Conservation (phyloP, 92 coral and sea anemone species). For the Blastomussa wellsi region DNA sequence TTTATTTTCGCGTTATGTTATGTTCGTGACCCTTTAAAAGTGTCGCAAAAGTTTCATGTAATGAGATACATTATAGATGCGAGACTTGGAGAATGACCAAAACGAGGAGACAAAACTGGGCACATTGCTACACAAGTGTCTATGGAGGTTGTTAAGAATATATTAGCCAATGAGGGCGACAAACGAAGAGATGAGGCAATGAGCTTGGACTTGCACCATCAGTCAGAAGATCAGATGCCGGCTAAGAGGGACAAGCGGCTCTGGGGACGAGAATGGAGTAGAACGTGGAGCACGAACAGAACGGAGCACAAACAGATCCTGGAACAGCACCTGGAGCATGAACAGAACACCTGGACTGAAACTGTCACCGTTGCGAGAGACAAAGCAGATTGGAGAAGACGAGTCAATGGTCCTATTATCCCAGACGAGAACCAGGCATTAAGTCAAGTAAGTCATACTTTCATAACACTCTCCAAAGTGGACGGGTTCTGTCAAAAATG, state of each 20-base stretch:
- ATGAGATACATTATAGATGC: not conserved
- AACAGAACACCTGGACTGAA: not conserved
- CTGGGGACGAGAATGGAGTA: constrained; percentile 25
- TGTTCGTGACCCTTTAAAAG: no score
- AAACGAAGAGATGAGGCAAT: constrained; percentile 17
- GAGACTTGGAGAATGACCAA: not conserved
- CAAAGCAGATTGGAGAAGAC: no score
- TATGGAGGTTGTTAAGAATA: constrained; percentile 8
- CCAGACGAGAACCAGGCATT: no score
- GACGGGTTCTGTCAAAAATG: no score
- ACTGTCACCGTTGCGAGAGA: no score
- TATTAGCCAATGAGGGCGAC: constrained; percentile 23
- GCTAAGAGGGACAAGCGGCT: no score
- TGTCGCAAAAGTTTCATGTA: no score
- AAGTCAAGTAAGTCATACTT: no score
- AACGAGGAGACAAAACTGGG: constrained; percentile 1
- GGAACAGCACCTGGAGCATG: not conserved
- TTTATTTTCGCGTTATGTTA: no score
- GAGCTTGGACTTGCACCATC: not conserved
- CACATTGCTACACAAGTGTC: constrained; percentile 15
- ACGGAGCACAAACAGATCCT: not conserved
- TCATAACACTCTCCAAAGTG: no score
- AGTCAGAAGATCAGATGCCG: constrained; percentile 5
- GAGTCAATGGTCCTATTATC: no score
- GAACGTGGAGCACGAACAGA: constrained; percentile 8